phyloP scores from a whole-genome alignment of 2,113 vertebrate species.

The Charadrius vociferus region DNA sequence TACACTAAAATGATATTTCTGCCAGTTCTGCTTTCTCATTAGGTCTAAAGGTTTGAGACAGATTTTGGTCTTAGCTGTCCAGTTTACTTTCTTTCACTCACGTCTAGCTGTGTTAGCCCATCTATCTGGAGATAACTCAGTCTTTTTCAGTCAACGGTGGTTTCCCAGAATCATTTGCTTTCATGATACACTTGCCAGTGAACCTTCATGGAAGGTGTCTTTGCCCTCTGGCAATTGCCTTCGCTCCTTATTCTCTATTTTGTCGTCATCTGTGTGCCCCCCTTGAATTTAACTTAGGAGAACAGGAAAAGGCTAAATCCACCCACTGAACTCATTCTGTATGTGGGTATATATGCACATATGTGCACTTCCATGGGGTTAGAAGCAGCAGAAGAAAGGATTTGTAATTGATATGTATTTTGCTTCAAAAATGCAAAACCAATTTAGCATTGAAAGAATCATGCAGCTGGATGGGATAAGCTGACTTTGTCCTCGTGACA shows the following conservation, averaged over 20 bases:
- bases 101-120: not conserved
- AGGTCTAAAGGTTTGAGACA: not conserved
- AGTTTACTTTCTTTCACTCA: not conserved
- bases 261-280: not conserved
- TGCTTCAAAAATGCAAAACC: not conserved
- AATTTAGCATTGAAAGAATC: not conserved
- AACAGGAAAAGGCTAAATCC: not conserved
- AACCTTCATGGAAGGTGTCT: not conserved
- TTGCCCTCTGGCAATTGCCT: not conserved
- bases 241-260: not conserved
- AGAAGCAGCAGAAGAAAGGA: not conserved
- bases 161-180: not conserved
- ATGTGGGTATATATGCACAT: not conserved
- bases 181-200: not conserved
- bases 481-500: not conserved
- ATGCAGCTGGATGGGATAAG: not conserved
- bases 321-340: not conserved
- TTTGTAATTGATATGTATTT: not conserved
- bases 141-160: not conserved
- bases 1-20: not conserved
- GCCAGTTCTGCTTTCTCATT: not conserved
- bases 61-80: not conserved
- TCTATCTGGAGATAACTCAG: not conserved
- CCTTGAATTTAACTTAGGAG: not conserved
- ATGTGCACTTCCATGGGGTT: not conserved